Evolutionary conservation across 2,888 invertebrate genomes (phyloP).

Genomic region (Loripinus fragilis): DNA sequence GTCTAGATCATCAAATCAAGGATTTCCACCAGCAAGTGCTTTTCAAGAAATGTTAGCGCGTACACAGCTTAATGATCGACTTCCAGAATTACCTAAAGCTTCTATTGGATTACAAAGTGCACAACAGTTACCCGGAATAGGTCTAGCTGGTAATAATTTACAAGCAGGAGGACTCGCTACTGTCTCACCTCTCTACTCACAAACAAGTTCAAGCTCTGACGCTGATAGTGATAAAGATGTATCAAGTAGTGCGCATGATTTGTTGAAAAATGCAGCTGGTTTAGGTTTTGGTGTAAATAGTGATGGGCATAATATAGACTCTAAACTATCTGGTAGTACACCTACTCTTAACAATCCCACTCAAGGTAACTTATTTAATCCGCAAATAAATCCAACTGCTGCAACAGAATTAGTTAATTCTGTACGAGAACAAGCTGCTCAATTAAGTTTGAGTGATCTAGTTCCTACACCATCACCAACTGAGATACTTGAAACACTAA

Average conservation of each 20-base stretch:
- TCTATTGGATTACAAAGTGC: slow-evolving; percentile 43
- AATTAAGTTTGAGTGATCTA: not conserved
- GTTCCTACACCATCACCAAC: not conserved
- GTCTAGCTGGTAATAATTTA: slow-evolving; percentile 38
- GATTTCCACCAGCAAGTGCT: slow-evolving; percentile 34
- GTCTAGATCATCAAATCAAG: not conserved
- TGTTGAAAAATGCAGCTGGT: not conserved
- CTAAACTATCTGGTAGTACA: not conserved
- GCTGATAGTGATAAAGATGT: slow-evolving; percentile 18
- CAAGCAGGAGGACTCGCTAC: slow-evolving; percentile 47
- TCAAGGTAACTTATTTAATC: not conserved
- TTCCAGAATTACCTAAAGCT: slow-evolving; percentile 36
- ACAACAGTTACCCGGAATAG: slow-evolving; percentile 45
- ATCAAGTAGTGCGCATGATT: not conserved
- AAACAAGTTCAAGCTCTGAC: slow-evolving; percentile 23
- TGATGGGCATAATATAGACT: slow-evolving; percentile 2
- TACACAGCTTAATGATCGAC: slow-evolving; percentile 37
- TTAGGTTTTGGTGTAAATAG: not conserved
- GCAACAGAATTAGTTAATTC: not conserved
- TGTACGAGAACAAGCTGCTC: not conserved
- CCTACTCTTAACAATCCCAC: not conserved
- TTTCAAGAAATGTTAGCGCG: slow-evolving; percentile 40
- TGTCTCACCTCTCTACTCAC: slow-evolving; percentile 23
- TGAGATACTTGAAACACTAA: slow-evolving; percentile 5
- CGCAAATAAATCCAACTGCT: not conserved